Evolutionary conservation across 1,140 invertebrate species (phyloP), one percentile per base, ranked within the genome.

Genomic region (Anagrus nilaparvatae): DNA sequence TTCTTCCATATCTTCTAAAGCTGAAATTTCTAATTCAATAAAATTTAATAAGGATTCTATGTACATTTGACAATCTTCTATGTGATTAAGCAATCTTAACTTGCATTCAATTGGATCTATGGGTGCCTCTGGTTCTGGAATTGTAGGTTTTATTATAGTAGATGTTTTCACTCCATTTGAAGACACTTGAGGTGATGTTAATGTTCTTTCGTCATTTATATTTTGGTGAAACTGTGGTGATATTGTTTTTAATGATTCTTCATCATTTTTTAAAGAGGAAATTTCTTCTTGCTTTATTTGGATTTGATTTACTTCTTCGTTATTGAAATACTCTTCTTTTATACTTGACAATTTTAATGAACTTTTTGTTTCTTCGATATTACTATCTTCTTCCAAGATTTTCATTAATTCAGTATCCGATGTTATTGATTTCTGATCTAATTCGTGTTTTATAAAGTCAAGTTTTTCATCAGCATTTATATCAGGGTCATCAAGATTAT

Each of bases 101-200:
- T 83, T 74, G 59, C 87, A 90, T 56, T 84, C 83, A 27, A 73
- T 65, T 21, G 78, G 75, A 65, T 88, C 82, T 42, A 89, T 88
- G 2, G 82, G 76, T 9, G 82, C 81, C 65, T 88, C 84, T 0
- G 84, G 83, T 63, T 84, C 76, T 12, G 85, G 85, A 44, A 75
- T 58, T 31, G 65, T 57, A 24, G 63, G 61, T 40, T 64, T 62
- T 9, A 50, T 43, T 25, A 16, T 3, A 14, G 9, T 19, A 17
- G 13, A 3, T 21, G 17, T 13, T 30, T 31, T 36, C 21, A 10
- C 9, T 19, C 8, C 20, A 19, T 9, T n/a, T n/a, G n/a, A n/a
- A n/a, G n/a, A n/a, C n/a, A n/a, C n/a, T n/a, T n/a, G n/a, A n/a
- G n/a, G n/a, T n/a, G n/a, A n/a, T n/a, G n/a, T n/a, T n/a, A n/a